Evolutionary conservation across 2,113 vertebrate species (phyloP), one percentile per base, ranked within the genome.

Genomic region (Chaetops frenatus): DNA sequence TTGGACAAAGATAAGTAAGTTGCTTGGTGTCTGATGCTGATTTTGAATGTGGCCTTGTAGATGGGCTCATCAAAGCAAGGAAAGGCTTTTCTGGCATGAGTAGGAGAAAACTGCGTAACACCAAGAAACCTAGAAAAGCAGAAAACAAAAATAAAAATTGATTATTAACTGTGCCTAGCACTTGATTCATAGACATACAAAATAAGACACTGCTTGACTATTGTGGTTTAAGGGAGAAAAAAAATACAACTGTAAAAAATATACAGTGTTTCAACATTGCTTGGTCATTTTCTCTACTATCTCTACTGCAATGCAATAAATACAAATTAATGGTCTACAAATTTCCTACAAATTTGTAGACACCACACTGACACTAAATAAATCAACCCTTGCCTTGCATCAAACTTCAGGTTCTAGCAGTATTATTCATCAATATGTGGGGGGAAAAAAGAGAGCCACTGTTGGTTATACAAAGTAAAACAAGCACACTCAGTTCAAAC

Each of bases 11-110:
- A 99, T 71, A 99, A 98, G 96, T 99, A 99, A 83, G 98, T 98
- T 10, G 98, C 98, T 97, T 99, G 99, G 88, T 99, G 99, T 73
- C 97, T 98, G 90, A 99, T 98, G 85, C 98, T 98, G 92, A 99
- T 98, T 93, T 98, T 98, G 98, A 99, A 99, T 57, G 99, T 99
- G 92, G 99, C 99, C 94, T 99, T 99, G 98, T 99, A 99, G 97
- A 99, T 97, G n/a, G 99, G 99, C 94, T 99, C 99, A 0, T 99
- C 99, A 83, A 99, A 99, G 97, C 99, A 99, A 27, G 99, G 99
- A 96, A 99, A 99, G 50, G 99, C 99, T 97, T 99, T 99, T 92
- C 99, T 98, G 94, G 99, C 99, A 62, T 99, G 99, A 88, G 97
- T 99, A 21, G 99, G 99, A 40, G 99, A 99, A 98, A 99, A 99